A percentile compares a stretch with the other conserved stretches of the same genome.
Conservation (phyloP, 2,797 vertebrate species). For the Falco naumanni region DNA sequence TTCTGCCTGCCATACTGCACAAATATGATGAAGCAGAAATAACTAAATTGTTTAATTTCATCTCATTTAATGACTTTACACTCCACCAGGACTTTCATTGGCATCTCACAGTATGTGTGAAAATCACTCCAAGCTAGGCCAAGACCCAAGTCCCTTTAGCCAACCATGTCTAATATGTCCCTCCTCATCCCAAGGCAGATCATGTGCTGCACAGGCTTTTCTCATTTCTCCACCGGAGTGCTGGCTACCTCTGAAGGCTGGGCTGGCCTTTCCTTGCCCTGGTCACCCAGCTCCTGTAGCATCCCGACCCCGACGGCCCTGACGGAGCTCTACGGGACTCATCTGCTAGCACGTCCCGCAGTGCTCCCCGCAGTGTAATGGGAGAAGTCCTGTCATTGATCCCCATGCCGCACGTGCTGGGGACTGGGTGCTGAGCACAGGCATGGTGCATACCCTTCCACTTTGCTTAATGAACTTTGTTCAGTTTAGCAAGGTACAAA, state of each 20-base stretch:
- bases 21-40: constrained; percentile 75
- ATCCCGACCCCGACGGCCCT: background rate
- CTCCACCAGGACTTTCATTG: constrained; percentile 44
- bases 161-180: constrained; percentile 10
- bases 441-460: background rate
- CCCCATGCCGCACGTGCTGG: background rate
- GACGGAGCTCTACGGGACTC: background rate
- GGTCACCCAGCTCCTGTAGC: background rate
- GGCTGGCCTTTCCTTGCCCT: background rate
- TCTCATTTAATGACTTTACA: constrained; percentile 59
- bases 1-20: constrained; percentile 72
- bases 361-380: background rate
- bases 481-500: background rate
- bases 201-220: background rate
- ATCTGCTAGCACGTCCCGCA: background rate
- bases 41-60: constrained; percentile 63
- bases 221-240: background rate
- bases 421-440: background rate
- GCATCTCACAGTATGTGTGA: constrained; percentile 47
- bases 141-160: constrained; percentile 46
- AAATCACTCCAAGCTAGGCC: constrained; percentile 48
- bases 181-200: background rate
- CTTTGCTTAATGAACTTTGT: background rate
- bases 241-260: background rate
- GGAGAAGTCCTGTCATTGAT: background rate